phyloP scores from a whole-genome alignment of 2,888 invertebrate species.

The Zaprionus obscuricornis region DNA sequence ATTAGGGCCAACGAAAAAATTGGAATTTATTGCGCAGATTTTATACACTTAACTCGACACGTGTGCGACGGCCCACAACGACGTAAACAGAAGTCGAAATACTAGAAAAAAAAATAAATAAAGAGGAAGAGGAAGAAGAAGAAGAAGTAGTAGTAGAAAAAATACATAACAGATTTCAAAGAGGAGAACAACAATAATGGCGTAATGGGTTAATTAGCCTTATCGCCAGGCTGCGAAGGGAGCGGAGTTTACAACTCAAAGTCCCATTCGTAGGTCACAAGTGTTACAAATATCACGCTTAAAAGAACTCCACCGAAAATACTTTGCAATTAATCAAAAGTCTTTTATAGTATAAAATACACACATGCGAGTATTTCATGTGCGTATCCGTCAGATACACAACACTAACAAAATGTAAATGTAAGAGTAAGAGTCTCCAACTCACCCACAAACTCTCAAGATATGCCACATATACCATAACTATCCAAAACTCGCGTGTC shows the following conservation, averaged over 20 bases:
- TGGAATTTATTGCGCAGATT: conserved; percentile 77
- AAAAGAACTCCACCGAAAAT: conserved; percentile 55
- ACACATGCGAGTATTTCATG: conserved; percentile 32
- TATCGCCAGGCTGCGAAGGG: conserved; percentile 46
- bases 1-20: conserved; percentile 73
- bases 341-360: conserved; percentile 29
- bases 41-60: conserved; percentile 72
- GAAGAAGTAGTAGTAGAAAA: background rate
- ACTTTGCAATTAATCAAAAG: conserved; percentile 66
- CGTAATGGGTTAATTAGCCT: conserved; percentile 75
- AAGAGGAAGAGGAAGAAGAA: background rate
- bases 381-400: conserved; percentile 72
- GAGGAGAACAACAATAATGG: conserved; percentile 66
- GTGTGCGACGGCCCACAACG: conserved; percentile 60
- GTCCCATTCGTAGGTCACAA: too few species aligned
- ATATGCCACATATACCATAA: too few species aligned
- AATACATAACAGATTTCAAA: conserved; percentile 32
- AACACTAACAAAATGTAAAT: conserved; percentile 47
- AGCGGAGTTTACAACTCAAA: too few species aligned
- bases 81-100: background rate
- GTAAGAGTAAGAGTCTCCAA: too few species aligned
- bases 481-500: conserved; percentile 3
- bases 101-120: conserved; percentile 1
- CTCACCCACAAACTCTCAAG: too few species aligned
- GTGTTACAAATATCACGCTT: conserved; percentile 80